Evolutionary conservation across 2,797 vertebrate genomes (phyloP), one percentile per base, ranked within the genome.

Genomic region (Bradypodion ventrale): DNA sequence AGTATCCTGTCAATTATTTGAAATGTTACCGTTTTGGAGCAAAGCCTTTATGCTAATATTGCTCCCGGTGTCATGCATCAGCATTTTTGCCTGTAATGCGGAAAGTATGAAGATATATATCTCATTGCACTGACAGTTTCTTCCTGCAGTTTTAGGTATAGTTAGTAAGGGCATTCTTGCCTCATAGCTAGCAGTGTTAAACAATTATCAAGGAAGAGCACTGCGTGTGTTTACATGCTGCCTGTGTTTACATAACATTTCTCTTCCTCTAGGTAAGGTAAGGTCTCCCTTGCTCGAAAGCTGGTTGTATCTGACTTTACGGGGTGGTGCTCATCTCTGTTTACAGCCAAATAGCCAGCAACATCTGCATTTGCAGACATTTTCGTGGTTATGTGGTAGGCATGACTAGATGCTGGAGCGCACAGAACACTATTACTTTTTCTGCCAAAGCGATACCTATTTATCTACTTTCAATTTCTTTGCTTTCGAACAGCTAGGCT

Each of bases 101-200:
- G 85, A 88, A 82, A 89, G 2, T 5, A 65, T 42, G 68, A 69
- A 46, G 5, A 59, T 82, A 75, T 81, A 32, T 13, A 80, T 49
- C 32, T 13, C 44, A 37, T 5, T 27, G 29, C 35, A 72, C 12
- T 27, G 16, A 62, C 21, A 13, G 66, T 32, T 35, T 78, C 13
- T 72, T 25, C 42, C 27, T 27, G 35, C 79, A 82, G 21, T 44
- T 7, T 60, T 40, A 49, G 72, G 35, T 72, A 8, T 49, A 62
- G 40, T 56, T 77, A 37, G 8, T 59, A 49, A 63, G 7, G 65
- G 19, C 35, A 32, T 77, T 80, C 74, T 59, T 69, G 2, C 42
- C 59, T 42, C 27, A 52, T 27, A 42, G 44, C n/a, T 35, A 56
- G 2, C 13, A 70, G 25, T 29, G 9, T 73, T 78, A 29, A 29